These are phyloP conservation scores for Clarias magur DNA, from an alignment of 2,113 vertebrate genomes.

Conservation along the genomic window DNA sequence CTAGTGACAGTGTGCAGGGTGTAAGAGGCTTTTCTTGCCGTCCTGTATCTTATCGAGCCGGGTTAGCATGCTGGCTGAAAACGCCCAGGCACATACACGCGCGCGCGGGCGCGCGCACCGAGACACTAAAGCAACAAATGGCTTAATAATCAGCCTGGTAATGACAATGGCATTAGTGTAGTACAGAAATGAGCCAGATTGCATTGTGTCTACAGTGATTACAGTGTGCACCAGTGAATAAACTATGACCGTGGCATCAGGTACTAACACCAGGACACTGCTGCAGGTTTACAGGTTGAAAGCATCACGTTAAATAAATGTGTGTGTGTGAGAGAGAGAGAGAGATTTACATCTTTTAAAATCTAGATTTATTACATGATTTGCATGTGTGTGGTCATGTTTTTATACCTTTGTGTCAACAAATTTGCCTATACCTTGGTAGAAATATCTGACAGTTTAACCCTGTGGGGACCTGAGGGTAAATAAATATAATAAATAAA, in stretches of 20 bases:
- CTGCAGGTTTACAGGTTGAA: neutral
- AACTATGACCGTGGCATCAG: neutral
- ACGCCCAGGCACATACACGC: constrained; percentile 8
- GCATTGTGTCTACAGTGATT: neutral
- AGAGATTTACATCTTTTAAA: neutral
- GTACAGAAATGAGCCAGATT: neutral
- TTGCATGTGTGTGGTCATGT: neutral
- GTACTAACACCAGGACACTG: neutral
- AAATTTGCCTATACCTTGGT: neutral
- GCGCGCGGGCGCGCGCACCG: neutral
- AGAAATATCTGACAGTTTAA: neutral
- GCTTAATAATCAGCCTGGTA: neutral
- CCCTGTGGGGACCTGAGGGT: neutral
- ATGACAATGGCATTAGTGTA: neutral
- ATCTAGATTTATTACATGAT: neutral
- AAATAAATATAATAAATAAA: neutral
- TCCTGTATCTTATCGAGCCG: neutral
- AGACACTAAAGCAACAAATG: constrained; percentile 4
- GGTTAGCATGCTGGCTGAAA: constrained; percentile 31
- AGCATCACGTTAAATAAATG: neutral
- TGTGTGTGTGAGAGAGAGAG: neutral
- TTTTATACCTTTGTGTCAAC: neutral
- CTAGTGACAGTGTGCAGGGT: neutral
- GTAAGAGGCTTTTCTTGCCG: neutral
- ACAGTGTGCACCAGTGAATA: neutral